These are phyloP conservation scores for Hirtodrosophila trivittata DNA, from an alignment of 2,888 invertebrate species.

Conservation along the genomic window DNA sequence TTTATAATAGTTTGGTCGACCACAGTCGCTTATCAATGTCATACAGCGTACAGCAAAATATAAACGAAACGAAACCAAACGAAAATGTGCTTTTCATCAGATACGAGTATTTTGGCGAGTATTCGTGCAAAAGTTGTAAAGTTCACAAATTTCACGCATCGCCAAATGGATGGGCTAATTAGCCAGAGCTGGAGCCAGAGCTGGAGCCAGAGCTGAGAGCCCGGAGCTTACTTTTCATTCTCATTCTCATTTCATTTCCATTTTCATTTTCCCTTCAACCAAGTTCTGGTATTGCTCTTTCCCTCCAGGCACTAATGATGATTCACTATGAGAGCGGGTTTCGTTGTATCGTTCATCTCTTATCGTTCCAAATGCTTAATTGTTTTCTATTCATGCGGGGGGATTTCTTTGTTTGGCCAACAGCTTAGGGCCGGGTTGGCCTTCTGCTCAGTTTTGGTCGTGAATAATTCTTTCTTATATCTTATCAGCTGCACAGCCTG, in stretches of 20 bases:
- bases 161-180: constrained; percentile 60
- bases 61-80: no score
- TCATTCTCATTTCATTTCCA: not conserved
- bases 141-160: constrained; percentile 64
- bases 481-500: constrained; percentile 41
- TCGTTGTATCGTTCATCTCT: constrained; percentile 64
- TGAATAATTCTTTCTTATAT: constrained; percentile 24
- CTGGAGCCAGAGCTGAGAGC: no score
- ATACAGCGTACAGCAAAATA: constrained; percentile 1
- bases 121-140: constrained; percentile 60
- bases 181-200: constrained; percentile 32
- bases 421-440: constrained; percentile 40
- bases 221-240: constrained; percentile 12
- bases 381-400: constrained; percentile 74
- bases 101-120: constrained; percentile 33
- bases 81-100: constrained; percentile 59
- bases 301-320: constrained; percentile 35
- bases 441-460: constrained; percentile 15
- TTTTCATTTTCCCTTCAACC: not conserved
- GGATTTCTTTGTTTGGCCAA: constrained; percentile 67
- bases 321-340: constrained; percentile 46
- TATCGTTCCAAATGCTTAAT: constrained; percentile 70
- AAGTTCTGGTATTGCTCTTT: no score
- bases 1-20: constrained; percentile 3
- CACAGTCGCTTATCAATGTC: constrained; percentile 6